Conservation (phyloP, 2,113 vertebrate species). For the Pseudonaja textilis region DNA sequence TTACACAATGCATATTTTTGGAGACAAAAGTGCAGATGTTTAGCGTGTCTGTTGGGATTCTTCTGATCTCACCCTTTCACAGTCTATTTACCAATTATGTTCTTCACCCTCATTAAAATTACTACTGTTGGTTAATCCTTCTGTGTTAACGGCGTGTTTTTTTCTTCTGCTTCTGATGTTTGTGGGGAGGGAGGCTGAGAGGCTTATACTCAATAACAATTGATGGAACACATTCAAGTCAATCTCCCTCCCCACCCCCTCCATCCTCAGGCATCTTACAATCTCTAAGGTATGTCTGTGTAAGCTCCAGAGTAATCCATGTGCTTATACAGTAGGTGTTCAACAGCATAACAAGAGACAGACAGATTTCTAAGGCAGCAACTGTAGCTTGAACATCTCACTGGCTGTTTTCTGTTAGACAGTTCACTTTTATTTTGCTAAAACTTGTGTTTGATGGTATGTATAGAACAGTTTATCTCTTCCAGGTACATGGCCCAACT, state of each 20-base stretch:
- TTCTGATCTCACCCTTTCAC: not conserved
- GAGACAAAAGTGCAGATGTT: not conserved
- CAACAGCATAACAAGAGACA: not conserved
- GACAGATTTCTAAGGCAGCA: not conserved
- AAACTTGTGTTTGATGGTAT: not conserved
- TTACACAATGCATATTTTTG: not conserved
- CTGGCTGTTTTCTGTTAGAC: not conserved
- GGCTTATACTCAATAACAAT: not conserved
- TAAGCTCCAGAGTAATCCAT: not conserved
- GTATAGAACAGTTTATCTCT: not conserved
- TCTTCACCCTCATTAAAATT: not conserved
- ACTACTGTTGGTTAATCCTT: not conserved
- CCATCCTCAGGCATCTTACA: not conserved
- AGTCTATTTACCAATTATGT: not conserved
- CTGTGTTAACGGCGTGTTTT: not conserved
- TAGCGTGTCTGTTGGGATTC: not conserved
- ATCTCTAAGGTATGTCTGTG: not conserved
- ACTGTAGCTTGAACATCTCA: not conserved
- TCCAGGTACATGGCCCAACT: not conserved
- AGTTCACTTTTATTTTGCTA: not conserved
- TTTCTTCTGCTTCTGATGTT: not conserved
- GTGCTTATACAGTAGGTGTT: not conserved
- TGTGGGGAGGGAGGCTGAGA: not conserved
- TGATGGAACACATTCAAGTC: not conserved
- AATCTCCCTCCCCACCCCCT: not conserved